Evolutionary conservation across 2,113 vertebrate species (phyloP), one percentile per base, ranked within the genome.

Genomic region (Polypterus bichir): DNA sequence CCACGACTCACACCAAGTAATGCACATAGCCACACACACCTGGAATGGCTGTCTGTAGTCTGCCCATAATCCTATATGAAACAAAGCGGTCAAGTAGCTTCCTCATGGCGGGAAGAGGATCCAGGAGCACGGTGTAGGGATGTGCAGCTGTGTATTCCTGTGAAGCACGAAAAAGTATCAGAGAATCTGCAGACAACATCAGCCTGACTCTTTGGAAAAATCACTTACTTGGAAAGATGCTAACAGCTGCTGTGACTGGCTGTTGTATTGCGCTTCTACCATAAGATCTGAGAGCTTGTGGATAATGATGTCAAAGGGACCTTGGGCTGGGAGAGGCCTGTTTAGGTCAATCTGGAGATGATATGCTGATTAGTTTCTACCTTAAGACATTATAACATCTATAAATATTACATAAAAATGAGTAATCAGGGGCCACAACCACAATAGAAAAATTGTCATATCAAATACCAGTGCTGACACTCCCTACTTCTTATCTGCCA

Each of bases 241-340:
- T 2, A 87, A 74, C 48, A 83, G 76, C 66, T 75, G 73, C 66
- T 77, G 77, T 1, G 83, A 81, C 46, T 76, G 73, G 62, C 73
- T 77, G 68, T 84, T 69, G 3, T 81, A 74, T 58, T 79, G 77
- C 0, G 86, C 81, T 59, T 86, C 82, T 49, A 86, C 77, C 3
- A 86, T 77, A 62, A 86, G 70, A 1, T 86, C 86, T 4, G 86
- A 85, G 27, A 86, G 76, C 65, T 86, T 86, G 72, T 88, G 86
- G 6, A 88, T 66, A 9, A 86, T 86, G 62, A 84, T 49, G 46
- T 83, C 65, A 46, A 86, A 87, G 5, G 84, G 82, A 47, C 86
- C 83, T 70, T 88, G 86, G 2, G 70, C 71, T 4, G 9, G 68
- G 65, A 88, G 69, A 3, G 81, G 76, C 60, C 67, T 76, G 44